Conservation (phyloP, 1,140 invertebrate species). For the Antheraea pernyi region DNA sequence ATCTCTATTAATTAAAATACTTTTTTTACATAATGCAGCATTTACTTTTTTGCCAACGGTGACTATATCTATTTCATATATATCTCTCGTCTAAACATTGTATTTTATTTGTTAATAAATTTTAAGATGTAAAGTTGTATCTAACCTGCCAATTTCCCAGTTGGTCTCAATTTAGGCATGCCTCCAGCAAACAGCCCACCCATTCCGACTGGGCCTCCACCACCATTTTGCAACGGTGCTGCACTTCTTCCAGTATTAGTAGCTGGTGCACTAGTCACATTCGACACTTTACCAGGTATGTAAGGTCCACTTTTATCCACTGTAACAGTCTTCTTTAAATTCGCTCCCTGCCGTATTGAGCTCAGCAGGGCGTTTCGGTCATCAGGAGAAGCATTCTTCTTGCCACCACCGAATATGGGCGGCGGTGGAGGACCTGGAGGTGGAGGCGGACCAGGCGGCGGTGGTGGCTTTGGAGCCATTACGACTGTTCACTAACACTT, state of each 20-base stretch:
- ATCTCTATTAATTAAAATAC: too few relatives aligned
- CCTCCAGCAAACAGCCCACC: conserved; percentile 91
- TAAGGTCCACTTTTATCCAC: conserved; percentile 93
- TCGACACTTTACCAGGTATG: conserved; percentile 81
- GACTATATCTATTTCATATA: too few relatives aligned
- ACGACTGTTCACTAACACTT: conserved; percentile 24
- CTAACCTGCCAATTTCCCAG: conserved; percentile 80
- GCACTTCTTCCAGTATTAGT: conserved; percentile 65
- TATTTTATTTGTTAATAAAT: background rate
- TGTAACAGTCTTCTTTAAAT: conserved; percentile 92
- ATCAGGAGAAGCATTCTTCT: conserved; percentile 74
- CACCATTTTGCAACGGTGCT: conserved; percentile 71
- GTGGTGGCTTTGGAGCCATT: conserved; percentile 71
- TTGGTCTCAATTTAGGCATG: conserved; percentile 92
- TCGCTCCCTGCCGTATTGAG: conserved; percentile 90
- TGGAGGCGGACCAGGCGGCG: conserved; percentile 80
- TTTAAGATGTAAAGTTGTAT: background rate
- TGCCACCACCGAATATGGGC: conserved; percentile 81
- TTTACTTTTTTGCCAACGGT: too few relatives aligned
- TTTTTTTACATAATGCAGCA: too few relatives aligned
- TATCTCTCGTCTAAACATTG: background rate
- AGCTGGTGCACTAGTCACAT: conserved; percentile 36
- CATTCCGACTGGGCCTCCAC: conserved; percentile 80
- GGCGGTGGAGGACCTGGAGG: conserved; percentile 82
- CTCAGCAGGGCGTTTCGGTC: conserved; percentile 86